Base-by-base conservation (phyloP, 37 sponge, comb jelly and placozoan species). In the Beroe forskalii region DNA sequence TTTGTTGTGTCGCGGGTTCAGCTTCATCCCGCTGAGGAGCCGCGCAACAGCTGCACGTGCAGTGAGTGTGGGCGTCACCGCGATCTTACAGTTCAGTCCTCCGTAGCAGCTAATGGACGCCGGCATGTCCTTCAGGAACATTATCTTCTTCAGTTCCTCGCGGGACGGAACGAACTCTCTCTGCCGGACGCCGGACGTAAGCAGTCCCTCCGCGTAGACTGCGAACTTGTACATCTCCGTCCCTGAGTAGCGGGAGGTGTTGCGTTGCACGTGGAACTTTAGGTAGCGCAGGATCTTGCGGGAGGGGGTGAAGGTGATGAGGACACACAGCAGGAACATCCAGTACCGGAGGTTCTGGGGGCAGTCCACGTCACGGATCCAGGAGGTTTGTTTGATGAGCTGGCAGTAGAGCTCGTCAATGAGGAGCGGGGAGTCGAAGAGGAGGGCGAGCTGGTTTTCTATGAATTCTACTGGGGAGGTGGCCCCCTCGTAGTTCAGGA, bases 311-410 rank as follows among this genome's bases (percentile, higher is more conserved):
- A 37, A 38, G 9, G 86, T 80, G 55, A 80, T 80, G 4, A 80
- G 86, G 27, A 80, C 86, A 43, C 86, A 90, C 42, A 66, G 32
- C 90, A 66, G 35, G 86, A 80, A 80, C 86, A 80, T 62, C 90
- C 90, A 90, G 24, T 90, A 90, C 6, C 90, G 25, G n/a, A 90
- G 64, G 23, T 90, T 90, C 66, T 64, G 86, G 24, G 86, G 86
- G 55, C 42, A n/a, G 20, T 90, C 67, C 41, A 90, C 67, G 41
- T 66, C 67, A 2, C 90, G 40, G 23, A 90, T 31, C 38, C 93
- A 91, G 19, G 93, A 92, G 24, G 98, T 97, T 92, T 97, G 98
- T 83, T 96, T 97, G 76, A 97, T 94, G 41, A 97, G 93, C 93
- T 97, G 98, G 86, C 94, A 94, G 90, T 94, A 97, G 61, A 97